These are phyloP conservation scores for Eurystomus glaucurus DNA, from an alignment of 2,797 vertebrate genomes.

Conservation along the genomic window DNA sequence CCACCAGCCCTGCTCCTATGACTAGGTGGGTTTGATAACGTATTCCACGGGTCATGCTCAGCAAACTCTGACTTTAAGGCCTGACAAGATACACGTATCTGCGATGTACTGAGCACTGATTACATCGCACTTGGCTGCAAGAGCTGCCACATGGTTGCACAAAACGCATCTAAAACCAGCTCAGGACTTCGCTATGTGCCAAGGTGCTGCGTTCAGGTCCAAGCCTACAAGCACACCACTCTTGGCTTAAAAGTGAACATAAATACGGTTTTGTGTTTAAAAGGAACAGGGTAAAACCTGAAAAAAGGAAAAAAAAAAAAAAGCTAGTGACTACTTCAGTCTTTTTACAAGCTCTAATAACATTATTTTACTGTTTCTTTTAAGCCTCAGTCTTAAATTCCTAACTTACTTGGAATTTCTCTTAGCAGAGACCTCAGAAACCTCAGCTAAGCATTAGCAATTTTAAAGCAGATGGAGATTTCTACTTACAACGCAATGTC, in stretches of 20 bases:
- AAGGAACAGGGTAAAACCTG: background rate
- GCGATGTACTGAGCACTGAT: accelerated
- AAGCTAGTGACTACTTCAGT: background rate
- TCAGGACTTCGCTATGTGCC: background rate
- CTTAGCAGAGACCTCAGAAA: conserved; percentile 13
- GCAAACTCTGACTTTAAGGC: background rate
- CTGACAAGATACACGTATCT: background rate
- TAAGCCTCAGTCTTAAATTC: background rate
- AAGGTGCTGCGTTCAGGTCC: background rate
- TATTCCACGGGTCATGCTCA: accelerated
- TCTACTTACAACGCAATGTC: conserved; percentile 22
- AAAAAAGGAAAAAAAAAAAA: background rate
- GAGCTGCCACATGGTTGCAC: background rate
- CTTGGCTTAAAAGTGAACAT: background rate
- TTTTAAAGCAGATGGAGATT: conserved; percentile 11
- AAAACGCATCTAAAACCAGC: background rate
- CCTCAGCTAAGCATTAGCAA: conserved; percentile 16
- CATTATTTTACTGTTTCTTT: background rate
- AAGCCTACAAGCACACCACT: accelerated
- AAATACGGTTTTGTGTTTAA: background rate
- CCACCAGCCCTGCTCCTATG: background rate
- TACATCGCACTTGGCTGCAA: background rate
- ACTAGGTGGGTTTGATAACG: background rate
- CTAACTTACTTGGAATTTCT: background rate
- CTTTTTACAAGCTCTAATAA: background rate